Percentiles rank a stretch among this genome's conserved stretches.
These are phyloP conservation scores for Notodonta ziczac DNA, from an alignment of 2,888 invertebrate genomes.

Conservation along the genomic window DNA sequence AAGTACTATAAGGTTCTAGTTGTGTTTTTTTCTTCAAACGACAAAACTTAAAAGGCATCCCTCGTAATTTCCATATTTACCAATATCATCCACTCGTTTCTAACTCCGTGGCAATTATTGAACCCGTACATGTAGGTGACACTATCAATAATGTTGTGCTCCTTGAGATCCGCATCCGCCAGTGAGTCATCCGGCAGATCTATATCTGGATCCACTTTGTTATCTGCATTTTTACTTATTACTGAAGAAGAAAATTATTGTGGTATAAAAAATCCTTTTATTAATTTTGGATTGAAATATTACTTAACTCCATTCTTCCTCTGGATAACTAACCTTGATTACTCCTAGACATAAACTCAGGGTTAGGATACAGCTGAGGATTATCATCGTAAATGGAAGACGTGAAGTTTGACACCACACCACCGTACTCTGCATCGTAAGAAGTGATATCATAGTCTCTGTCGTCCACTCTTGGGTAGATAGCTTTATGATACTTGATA, in stretches of 20 bases:
- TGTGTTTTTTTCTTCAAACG: too few species aligned
- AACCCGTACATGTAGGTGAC: conserved; percentile 89
- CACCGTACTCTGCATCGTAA: conserved; percentile 78
- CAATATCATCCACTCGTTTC: conserved; percentile 80
- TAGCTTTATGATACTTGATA: conserved; percentile 64
- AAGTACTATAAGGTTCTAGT: too few species aligned
- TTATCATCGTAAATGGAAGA: conserved; percentile 81
- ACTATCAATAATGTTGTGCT: conserved; percentile 89
- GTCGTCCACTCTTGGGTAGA: conserved; percentile 67
- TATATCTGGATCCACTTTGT: conserved; percentile 75
- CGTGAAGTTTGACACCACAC: conserved; percentile 77
- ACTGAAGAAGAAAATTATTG: conserved; percentile 27
- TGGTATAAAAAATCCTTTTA: too few species aligned
- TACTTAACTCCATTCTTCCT: too few species aligned
- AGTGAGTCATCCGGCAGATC: conserved; percentile 86
- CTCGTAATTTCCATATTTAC: too few species aligned
- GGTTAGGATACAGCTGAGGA: conserved; percentile 78
- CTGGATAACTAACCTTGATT: conserved; percentile 57
- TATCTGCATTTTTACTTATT: conserved; percentile 56
- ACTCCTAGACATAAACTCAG: conserved; percentile 68
- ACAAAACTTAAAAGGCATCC: too few species aligned
- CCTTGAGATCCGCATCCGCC: conserved; percentile 87
- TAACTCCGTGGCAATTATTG: conserved; percentile 77
- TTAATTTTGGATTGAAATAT: too few species aligned
- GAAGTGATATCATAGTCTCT: conserved; percentile 75